Conservation (phyloP, 2,113 vertebrate species). For the Taxidea taxus region DNA sequence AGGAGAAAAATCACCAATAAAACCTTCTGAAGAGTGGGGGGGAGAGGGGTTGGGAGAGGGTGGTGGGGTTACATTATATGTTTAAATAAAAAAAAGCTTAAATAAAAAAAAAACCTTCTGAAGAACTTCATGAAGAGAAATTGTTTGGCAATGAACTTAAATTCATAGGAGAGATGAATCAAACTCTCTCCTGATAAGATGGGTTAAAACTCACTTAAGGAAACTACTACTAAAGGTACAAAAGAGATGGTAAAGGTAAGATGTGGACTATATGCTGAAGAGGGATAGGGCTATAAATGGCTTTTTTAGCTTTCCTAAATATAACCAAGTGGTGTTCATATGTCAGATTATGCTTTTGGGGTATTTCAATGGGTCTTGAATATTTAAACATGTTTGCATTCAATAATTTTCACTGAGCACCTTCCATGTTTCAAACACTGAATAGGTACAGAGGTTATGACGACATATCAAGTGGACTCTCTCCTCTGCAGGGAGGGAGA, state of each 20-base stretch:
- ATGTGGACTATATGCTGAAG: neutral
- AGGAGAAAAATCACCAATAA: neutral
- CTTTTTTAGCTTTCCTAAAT: neutral
- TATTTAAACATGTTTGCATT: neutral
- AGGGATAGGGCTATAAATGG: neutral
- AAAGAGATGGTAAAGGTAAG: neutral
- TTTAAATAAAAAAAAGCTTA: too few species aligned
- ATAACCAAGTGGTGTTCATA: neutral
- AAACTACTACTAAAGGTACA: neutral
- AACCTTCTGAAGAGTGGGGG: neutral
- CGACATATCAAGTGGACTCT: neutral
- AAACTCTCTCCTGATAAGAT: neutral
- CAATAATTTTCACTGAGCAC: neutral
- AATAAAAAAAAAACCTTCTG: conserved; percentile 8
- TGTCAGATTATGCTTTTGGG: neutral
- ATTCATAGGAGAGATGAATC: neutral
- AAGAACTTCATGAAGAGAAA: neutral
- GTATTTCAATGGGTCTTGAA: neutral
- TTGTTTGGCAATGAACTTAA: neutral
- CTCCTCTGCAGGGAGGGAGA: neutral
- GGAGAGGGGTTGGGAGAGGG: too few species aligned
- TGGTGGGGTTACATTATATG: too few species aligned
- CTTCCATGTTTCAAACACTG: neutral
- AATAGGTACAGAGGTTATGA: neutral
- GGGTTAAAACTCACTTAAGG: neutral